Conservation (phyloP, 2,797 vertebrate species). For the Corythornis leucogaster region DNA sequence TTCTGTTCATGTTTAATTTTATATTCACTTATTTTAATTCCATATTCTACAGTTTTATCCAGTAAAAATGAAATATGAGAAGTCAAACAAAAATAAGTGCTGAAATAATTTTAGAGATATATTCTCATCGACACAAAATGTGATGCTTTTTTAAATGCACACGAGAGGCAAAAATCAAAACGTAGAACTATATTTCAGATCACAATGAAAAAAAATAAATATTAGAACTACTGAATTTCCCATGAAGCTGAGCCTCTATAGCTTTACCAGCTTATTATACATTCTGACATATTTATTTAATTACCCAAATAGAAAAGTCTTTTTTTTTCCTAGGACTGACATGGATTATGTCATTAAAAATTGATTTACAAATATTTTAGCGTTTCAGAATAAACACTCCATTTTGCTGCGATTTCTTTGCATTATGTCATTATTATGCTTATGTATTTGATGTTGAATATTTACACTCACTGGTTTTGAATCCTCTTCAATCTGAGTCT, state of each 20-base stretch:
- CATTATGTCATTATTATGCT: neutral
- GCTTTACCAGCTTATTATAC: neutral
- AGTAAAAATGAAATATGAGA: neutral
- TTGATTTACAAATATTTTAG: conserved; percentile 25
- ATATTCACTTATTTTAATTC: neutral
- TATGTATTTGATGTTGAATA: neutral
- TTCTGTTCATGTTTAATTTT: neutral
- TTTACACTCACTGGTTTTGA: neutral
- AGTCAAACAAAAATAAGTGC: neutral
- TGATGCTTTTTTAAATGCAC: neutral
- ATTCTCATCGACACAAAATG: neutral
- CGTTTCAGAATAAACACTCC: neutral
- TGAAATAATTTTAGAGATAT: neutral
- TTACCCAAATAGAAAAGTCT: neutral
- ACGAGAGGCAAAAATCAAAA: neutral
- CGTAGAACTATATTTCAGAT: neutral
- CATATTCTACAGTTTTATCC: neutral
- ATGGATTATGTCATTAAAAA: neutral
- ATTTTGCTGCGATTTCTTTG: neutral
- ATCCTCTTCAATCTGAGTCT: neutral
- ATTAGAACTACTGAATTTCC: neutral
- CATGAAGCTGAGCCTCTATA: neutral
- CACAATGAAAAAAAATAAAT: neutral
- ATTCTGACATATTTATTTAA: conserved; percentile 10
- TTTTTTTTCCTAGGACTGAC: neutral